A percentile compares a stretch with the other conserved stretches of the same genome.
Conservation (phyloP, 2,113 vertebrate species). For the Mystacornis crossleyi region DNA sequence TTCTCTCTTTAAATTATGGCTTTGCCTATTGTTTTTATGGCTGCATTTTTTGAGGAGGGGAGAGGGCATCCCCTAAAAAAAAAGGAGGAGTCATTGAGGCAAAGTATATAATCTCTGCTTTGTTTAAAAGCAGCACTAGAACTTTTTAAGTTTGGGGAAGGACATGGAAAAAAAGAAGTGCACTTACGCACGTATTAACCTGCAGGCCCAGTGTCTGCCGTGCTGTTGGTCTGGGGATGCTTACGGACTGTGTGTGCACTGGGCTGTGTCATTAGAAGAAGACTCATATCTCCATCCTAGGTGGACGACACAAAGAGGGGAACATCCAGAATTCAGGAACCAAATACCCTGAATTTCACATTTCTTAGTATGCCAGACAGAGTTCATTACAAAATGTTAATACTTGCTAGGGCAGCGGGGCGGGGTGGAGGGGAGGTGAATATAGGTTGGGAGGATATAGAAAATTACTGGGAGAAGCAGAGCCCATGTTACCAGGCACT, state of each 20-base stretch:
- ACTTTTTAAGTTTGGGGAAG: conserved; percentile 26
- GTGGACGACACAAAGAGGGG: neutral
- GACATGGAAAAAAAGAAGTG: neutral
- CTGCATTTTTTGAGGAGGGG: neutral
- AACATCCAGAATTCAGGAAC: neutral
- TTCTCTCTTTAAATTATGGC: conserved; percentile 37
- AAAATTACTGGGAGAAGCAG: neutral
- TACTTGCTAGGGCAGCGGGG: no score
- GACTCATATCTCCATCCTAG: neutral
- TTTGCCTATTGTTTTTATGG: conserved; percentile 59
- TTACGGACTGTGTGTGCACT: neutral
- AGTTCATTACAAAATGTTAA: neutral
- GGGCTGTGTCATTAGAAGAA: neutral
- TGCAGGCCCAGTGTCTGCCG: neutral
- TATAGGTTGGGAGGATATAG: neutral
- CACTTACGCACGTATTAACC: neutral
- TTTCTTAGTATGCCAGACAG: neutral
- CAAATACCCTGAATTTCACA: neutral
- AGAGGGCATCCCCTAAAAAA: neutral
- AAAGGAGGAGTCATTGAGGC: neutral
- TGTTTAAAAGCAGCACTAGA: neutral
- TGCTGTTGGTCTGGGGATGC: neutral
- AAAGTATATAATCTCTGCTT: neutral
- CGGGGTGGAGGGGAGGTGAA: neutral
- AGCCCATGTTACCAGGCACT: neutral